Conservation (phyloP, 2,888 invertebrate genomes). For the Brenthis hecate region DNA sequence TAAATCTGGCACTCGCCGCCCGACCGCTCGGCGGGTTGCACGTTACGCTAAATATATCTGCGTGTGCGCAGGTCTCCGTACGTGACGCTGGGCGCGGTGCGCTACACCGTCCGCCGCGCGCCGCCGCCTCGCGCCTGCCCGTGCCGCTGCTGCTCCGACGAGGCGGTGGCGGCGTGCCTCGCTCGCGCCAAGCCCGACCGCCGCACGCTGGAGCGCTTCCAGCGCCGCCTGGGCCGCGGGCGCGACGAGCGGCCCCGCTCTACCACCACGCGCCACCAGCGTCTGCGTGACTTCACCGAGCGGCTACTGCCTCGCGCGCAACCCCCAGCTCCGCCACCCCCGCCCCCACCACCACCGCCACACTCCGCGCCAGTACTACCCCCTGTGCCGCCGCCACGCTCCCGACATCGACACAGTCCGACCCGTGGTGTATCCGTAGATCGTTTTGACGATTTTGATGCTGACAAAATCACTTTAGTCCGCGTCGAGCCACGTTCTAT, state of each 20-base stretch:
- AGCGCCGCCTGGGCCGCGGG: conserved; percentile 87
- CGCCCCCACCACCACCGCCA: conserved; percentile 68
- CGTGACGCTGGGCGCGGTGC: conserved; percentile 87
- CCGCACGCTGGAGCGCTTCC: conserved; percentile 92
- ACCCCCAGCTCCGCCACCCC: conserved; percentile 55
- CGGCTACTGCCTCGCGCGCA: conserved; percentile 85
- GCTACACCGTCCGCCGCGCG: conserved; percentile 86
- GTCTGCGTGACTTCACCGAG: conserved; percentile 91
- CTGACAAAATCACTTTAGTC: conserved; percentile 76
- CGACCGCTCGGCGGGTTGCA: conserved; percentile 69
- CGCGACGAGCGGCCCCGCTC: conserved; percentile 71
- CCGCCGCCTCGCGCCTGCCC: conserved; percentile 83
- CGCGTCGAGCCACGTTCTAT: conserved; percentile 84
- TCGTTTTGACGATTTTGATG: conserved; percentile 73
- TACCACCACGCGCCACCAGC: conserved; percentile 79
- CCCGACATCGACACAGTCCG: conserved; percentile 78
- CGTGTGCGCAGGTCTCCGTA: conserved; percentile 78
- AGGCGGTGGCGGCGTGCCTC: conserved; percentile 79
- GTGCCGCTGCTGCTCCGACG: conserved; percentile 82
- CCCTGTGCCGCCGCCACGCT: conserved; percentile 81
- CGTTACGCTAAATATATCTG: conserved; percentile 59
- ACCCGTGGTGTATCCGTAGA: conserved; percentile 74
- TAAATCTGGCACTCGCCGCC: conserved; percentile 77
- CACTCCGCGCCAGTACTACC: conserved; percentile 81
- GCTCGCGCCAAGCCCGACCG: conserved; percentile 78